A percentile compares a stretch with the other conserved stretches of the same genome.
Evolutionary conservation across 2,797 vertebrate genomes (phyloP).

Genomic region (Eremophila alpestris): DNA sequence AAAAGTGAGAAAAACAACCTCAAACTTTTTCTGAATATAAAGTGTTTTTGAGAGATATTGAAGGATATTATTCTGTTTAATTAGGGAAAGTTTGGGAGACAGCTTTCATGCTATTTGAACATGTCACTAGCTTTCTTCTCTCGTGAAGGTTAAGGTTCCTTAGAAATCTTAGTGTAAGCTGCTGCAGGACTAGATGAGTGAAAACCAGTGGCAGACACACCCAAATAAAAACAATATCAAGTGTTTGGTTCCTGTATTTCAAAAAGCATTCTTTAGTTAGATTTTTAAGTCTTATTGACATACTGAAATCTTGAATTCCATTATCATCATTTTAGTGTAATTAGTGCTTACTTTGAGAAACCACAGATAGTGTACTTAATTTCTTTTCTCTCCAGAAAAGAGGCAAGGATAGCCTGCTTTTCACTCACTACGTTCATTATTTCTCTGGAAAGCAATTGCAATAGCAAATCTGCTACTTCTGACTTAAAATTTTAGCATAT

Average conservation of each 20-base stretch:
- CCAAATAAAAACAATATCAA: neutral
- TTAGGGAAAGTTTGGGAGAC: neutral
- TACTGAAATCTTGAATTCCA: neutral
- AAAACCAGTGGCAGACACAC: neutral
- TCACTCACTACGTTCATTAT: rapidly evolving
- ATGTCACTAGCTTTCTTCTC: neutral
- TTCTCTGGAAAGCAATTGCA: neutral
- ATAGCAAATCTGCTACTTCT: neutral
- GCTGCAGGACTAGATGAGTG: neutral
- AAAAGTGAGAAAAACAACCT: neutral
- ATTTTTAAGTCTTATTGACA: neutral
- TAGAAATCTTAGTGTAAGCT: neutral
- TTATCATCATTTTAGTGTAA: neutral
- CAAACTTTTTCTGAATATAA: neutral
- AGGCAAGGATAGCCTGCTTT: neutral
- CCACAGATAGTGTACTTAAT: neutral
- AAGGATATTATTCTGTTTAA: neutral
- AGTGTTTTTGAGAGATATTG: neutral
- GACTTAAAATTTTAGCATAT: neutral
- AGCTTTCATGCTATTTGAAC: neutral
- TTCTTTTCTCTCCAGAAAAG: neutral
- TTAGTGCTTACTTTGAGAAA: neutral
- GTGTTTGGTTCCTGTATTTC: neutral
- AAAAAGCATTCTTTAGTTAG: neutral
- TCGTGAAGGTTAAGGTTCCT: neutral